Conservation (phyloP, 2,888 invertebrate species). For the Linnaemya vulpina region DNA sequence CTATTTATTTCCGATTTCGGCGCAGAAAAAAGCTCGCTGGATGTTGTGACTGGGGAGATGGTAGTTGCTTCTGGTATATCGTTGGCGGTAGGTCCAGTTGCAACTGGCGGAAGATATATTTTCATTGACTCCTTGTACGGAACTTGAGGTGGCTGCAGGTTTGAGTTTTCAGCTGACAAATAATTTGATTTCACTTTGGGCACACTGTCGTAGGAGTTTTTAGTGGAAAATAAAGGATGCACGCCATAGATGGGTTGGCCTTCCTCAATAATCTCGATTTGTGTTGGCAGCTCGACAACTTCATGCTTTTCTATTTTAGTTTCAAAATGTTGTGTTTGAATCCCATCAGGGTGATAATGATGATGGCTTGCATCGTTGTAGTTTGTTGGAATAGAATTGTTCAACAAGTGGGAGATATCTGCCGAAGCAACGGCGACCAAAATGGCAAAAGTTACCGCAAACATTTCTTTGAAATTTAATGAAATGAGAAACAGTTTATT, state of each 20-base stretch:
- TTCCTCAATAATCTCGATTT: slow-evolving; percentile 76
- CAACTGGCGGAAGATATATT: slow-evolving; percentile 75
- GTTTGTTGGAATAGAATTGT: slow-evolving; percentile 76
- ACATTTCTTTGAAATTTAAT: slow-evolving; percentile 33
- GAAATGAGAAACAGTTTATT: too few species aligned
- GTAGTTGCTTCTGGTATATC: slow-evolving; percentile 22
- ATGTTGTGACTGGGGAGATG: slow-evolving; percentile 1
- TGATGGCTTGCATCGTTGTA: slow-evolving; percentile 12
- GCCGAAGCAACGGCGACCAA: slow-evolving; percentile 74
- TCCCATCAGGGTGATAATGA: neutral
- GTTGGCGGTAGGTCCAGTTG: slow-evolving; percentile 2
- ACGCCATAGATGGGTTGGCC: slow-evolving; percentile 58
- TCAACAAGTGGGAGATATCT: slow-evolving; percentile 77
- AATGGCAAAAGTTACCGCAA: slow-evolving; percentile 48
- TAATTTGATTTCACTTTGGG: neutral
- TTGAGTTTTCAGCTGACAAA: slow-evolving; percentile 69
- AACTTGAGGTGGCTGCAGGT: slow-evolving; percentile 39
- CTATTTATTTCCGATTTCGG: slow-evolving; percentile 19
- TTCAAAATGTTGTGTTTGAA: slow-evolving; percentile 33
- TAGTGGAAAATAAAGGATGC: neutral
- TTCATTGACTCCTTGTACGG: slow-evolving; percentile 67
- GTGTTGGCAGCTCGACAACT: slow-evolving; percentile 77
- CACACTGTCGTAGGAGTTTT: neutral
- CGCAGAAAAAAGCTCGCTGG: slow-evolving; percentile 1
- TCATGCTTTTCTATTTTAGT: slow-evolving; percentile 78